Percentiles rank a stretch among this genome's conserved stretches.
Conservation (phyloP, 2,113 vertebrate species). For the Antechinus flavipes region DNA sequence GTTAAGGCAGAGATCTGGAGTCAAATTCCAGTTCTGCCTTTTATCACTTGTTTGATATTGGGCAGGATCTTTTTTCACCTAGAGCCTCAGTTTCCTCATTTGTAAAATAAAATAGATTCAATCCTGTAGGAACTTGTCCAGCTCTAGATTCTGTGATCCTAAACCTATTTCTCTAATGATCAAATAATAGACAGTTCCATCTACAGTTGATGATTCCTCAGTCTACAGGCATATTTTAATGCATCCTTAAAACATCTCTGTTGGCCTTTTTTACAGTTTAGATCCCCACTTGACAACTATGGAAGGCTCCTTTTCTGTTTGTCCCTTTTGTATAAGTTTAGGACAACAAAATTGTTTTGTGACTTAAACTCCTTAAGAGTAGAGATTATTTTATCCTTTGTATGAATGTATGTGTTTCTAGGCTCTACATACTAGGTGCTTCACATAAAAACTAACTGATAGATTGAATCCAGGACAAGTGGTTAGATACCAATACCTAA, state of each 20-base stretch:
- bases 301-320: background rate
- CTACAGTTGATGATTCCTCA: too few relatives aligned
- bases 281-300: too few relatives aligned
- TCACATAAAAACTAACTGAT: slow-evolving; percentile 9
- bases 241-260: background rate
- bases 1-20: background rate
- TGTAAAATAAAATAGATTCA: background rate
- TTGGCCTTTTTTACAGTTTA: background rate
- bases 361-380: background rate
- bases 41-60: background rate
- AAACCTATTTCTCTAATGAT: background rate
- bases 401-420: background rate
- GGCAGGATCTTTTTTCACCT: background rate
- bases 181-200: too few relatives aligned
- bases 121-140: background rate
- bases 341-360: background rate
- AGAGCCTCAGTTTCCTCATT: background rate
- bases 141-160: background rate
- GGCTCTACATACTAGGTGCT: background rate
- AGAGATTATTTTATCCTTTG: too few relatives aligned
- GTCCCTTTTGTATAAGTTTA: background rate
- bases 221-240: background rate
- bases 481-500: slow-evolving; percentile 3
- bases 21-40: background rate
- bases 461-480: slow-evolving; percentile 33